Conservation (phyloP, 2,888 invertebrate species). For the Drosophila nigritarsus region DNA sequence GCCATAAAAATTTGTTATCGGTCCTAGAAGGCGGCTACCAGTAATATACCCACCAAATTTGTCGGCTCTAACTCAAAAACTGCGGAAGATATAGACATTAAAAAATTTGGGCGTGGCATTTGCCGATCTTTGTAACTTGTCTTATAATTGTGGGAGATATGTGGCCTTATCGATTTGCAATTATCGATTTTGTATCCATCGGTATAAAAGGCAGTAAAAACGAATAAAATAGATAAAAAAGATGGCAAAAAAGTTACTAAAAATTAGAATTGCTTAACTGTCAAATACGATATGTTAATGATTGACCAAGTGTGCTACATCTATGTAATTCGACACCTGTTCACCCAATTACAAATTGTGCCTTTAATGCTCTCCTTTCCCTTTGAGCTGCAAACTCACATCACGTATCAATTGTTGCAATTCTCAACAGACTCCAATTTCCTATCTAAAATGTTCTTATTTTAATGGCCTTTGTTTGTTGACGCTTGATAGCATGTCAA, state of each 20-base stretch:
- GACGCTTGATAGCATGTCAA: slow-evolving; percentile 35
- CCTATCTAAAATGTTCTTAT: not conserved
- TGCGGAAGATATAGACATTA: too few relatives aligned
- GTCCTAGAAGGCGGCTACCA: too few relatives aligned
- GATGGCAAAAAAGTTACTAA: not conserved
- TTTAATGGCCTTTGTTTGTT: slow-evolving; percentile 32
- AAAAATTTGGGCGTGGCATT: too few relatives aligned
- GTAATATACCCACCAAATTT: too few relatives aligned
- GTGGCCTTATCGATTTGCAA: too few relatives aligned
- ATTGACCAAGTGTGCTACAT: not conserved
- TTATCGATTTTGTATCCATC: too few relatives aligned
- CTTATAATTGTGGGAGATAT: too few relatives aligned
- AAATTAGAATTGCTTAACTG: not conserved
- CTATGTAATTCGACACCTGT: not conserved
- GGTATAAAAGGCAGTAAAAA: not conserved
- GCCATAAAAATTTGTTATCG: too few relatives aligned
- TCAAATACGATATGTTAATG: not conserved
- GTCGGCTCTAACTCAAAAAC: too few relatives aligned
- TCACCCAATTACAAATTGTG: not conserved
- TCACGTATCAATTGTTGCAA: slow-evolving; percentile 8
- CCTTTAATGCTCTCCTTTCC: not conserved
- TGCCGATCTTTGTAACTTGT: too few relatives aligned
- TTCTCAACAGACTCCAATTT: slow-evolving; percentile 14
- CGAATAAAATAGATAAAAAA: too few relatives aligned
- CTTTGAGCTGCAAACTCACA: not conserved